A percentile compares a stretch with the other conserved stretches of the same genome.
Evolutionary conservation across 2,888 invertebrate genomes (phyloP).

Genomic region (Thalpophila matura): DNA sequence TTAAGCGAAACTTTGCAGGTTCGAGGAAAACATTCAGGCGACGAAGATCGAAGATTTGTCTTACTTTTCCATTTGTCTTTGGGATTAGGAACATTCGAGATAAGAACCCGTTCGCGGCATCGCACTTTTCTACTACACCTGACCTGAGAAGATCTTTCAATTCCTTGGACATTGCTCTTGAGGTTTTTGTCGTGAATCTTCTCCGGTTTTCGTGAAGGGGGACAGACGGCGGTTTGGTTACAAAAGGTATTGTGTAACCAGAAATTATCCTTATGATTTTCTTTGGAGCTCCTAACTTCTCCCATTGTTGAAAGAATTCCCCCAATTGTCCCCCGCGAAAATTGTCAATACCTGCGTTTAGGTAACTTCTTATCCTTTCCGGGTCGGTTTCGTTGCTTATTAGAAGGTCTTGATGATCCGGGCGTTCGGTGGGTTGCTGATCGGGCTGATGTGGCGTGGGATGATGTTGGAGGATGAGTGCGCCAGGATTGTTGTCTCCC

Average conservation of each 20-base stretch:
- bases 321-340: constrained; percentile 27
- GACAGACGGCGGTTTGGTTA: constrained; percentile 34
- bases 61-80: constrained; percentile 23
- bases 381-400: not conserved
- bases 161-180: constrained; percentile 5
- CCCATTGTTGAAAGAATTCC: not conserved
- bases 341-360: constrained; percentile 1
- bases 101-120: not conserved
- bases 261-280: constrained; percentile 31
- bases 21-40: constrained; percentile 21
- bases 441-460: not conserved
- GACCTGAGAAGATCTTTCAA: not conserved
- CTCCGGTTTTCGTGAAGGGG: not conserved
- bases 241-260: constrained; percentile 44
- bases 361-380: not conserved
- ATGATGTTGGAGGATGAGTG: not conserved
- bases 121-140: constrained; percentile 10
- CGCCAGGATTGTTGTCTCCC: not conserved
- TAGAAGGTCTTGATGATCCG: not conserved
- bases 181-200: constrained; percentile 13
- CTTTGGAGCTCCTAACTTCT: constrained; percentile 11
- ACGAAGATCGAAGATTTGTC: constrained; percentile 43
- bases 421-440: not conserved
- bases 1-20: constrained; percentile 36
- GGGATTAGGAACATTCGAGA: constrained; percentile 9